These are phyloP conservation scores for Cerceris ruficornis DNA, from an alignment of 2,888 invertebrate genomes.

Conservation along the genomic window DNA sequence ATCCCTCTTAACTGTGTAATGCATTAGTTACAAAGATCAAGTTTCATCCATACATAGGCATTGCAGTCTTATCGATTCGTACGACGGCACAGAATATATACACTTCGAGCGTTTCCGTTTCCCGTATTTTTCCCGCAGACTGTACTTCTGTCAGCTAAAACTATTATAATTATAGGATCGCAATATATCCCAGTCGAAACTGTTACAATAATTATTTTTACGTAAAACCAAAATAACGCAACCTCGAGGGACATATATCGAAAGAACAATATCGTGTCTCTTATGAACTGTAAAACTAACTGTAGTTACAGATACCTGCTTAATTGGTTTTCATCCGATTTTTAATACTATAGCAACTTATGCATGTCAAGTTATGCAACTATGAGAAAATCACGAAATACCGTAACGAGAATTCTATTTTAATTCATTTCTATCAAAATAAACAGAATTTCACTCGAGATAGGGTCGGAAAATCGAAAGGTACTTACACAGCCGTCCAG, in stretches of 20 bases:
- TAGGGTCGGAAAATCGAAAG: background rate
- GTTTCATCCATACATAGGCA: conserved; percentile 6
- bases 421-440: too few relatives aligned
- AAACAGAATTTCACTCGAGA: too few relatives aligned
- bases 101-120: background rate
- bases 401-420: too few relatives aligned
- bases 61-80: background rate
- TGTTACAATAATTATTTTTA: background rate
- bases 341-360: too few relatives aligned
- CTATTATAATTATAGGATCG: background rate
- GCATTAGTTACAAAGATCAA: conserved; percentile 19
- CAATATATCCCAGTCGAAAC: background rate
- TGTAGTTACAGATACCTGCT: too few relatives aligned
- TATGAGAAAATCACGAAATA: background rate
- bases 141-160: background rate
- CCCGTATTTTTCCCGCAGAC: background rate
- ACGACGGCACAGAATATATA: background rate
- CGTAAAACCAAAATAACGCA: background rate
- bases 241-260: too few relatives aligned
- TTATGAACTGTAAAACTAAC: too few relatives aligned
- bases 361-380: background rate
- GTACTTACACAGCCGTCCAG: conserved; percentile 29
- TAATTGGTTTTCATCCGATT: too few relatives aligned
- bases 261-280: too few relatives aligned
- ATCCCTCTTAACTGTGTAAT: background rate